Evolutionary conservation across 2,888 invertebrate genomes (phyloP).

Genomic region (Callinectes sapidus): DNA sequence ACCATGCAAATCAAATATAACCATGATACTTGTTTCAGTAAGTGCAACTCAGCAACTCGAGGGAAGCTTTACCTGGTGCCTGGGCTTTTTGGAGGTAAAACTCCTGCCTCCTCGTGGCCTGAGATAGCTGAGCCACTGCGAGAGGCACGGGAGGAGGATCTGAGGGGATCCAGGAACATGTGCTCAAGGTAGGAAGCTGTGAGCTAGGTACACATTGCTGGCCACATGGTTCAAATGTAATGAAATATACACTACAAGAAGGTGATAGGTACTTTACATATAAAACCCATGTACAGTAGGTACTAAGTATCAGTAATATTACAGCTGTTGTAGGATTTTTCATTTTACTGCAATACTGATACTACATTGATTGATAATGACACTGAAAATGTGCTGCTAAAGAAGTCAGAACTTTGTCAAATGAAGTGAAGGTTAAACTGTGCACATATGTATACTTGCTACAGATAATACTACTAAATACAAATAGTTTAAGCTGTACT

Average conservation of each 20-base stretch:
- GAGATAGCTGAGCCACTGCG: constrained; percentile 72
- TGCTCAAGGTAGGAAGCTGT: constrained; percentile 33
- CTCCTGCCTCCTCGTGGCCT: constrained; percentile 67
- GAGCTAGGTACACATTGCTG: background rate
- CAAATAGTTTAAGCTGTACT: background rate
- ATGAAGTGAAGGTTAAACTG: background rate
- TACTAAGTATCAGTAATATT: background rate
- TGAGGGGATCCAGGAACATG: constrained; percentile 53
- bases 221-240: background rate
- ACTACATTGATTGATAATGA: background rate
- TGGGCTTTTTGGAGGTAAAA: constrained; percentile 66
- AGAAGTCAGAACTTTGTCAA: background rate
- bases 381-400: background rate
- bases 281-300: background rate
- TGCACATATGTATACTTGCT: background rate
- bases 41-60: background rate
- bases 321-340: background rate
- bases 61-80: constrained; percentile 50
- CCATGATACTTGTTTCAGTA: background rate
- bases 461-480: background rate
- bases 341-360: background rate
- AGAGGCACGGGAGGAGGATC: constrained; percentile 73
- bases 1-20: background rate
- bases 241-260: background rate
- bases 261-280: background rate